Base-by-base conservation (phyloP, 2,797 vertebrate genomes). In the Crenichthys baileyi region DNA sequence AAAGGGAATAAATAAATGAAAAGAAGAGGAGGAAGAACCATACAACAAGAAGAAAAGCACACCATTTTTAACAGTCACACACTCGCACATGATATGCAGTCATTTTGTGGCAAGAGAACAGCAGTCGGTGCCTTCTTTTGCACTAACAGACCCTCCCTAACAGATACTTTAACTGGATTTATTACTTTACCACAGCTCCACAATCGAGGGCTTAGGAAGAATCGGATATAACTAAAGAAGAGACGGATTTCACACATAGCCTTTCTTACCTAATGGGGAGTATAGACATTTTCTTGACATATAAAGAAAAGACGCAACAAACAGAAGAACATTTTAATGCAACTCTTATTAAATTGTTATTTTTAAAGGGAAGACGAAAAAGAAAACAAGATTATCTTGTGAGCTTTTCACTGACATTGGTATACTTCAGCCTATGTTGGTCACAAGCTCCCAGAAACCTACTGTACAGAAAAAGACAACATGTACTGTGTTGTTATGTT, bases 401-500 rank as follows among this genome's bases (percentile, higher is more conserved):
- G 94, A 93, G 86, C 93, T 95, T 97, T 96, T 95, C 94, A 79
- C 85, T 95, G 94, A 95, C 93, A 89, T 92, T 95, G 95, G 92
- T 95, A 79, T 87, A 78, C 61, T 79, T 36, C 55, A 75, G 80
- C 88, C 91, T 67, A 86, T 82, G 89, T 90, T 75, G 92, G 96
- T 97, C 96, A 95, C 94, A 92, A 95, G 95, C 95, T 96, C 93
- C 73, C 41, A 75, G 81, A 87, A 91, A 92, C 94, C 93, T 87
- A 92, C 94, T 98, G 95, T 98, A 97, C 96, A 97, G 94, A 97
- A 94, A 93, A 95, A 95, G 89, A 95, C 95, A 96, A 96, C 97
- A 97, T 96, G 94, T 92, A 93, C 94, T 95, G 95, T 97, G 96
- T 97, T 97, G 95, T 96, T 97, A 95, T 95, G 95, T 97, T 97